These are phyloP conservation scores for Peribatodes rhomboidaria DNA, from an alignment of 2,888 invertebrate genomes.

Conservation along the genomic window DNA sequence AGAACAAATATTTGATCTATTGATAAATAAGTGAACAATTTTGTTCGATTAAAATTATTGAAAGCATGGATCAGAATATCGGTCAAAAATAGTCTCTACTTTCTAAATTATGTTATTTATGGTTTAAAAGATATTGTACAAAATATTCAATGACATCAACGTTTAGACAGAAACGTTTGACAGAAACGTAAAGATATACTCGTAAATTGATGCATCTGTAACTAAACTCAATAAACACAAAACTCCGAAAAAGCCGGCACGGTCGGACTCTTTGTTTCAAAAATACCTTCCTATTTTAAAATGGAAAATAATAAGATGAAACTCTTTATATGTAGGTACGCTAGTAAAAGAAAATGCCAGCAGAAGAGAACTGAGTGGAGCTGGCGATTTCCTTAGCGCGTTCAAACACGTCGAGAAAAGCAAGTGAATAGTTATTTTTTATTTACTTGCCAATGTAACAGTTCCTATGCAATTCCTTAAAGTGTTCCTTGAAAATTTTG, in stretches of 20 bases:
- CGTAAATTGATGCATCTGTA: not conserved
- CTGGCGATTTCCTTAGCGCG: conserved; percentile 10
- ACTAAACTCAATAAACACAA: no score
- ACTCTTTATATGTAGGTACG: conserved; percentile 14
- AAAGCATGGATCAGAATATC: no score
- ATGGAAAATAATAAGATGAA: conserved; percentile 27
- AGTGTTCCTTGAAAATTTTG: conserved; percentile 18
- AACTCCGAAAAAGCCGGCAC: no score
- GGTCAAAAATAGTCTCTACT: no score
- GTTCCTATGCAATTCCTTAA: conserved; percentile 19
- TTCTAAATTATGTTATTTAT: no score
- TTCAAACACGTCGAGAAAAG: conserved; percentile 21
- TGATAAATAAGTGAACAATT: no score
- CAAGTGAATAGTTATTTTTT: conserved; percentile 34
- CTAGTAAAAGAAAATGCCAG: conserved; percentile 26
- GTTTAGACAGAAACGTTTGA: no score
- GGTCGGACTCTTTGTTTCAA: not conserved
- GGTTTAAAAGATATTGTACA: no score
- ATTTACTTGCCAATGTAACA: conserved; percentile 23
- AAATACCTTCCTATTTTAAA: conserved; percentile 21
- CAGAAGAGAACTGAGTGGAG: conserved; percentile 10
- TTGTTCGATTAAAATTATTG: no score
- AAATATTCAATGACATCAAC: no score
- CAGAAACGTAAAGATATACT: not conserved
- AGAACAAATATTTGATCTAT: no score